phyloP scores from a whole-genome alignment of 2,888 invertebrate genomes.

The Pseudoips prasinana region DNA sequence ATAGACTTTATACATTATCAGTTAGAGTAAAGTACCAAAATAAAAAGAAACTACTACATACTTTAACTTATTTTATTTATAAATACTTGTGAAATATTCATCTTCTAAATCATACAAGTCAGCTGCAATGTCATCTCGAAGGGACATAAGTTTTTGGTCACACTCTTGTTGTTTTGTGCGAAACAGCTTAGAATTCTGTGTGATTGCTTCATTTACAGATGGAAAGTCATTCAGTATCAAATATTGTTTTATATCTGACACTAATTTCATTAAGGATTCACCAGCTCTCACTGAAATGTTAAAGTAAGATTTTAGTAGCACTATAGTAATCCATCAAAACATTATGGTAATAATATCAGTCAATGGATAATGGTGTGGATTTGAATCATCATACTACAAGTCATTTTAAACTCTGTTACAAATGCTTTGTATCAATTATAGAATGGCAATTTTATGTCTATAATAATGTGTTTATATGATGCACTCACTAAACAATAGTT shows the following conservation, averaged over 20 bases:
- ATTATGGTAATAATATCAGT: too few relatives aligned
- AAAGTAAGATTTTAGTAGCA: too few relatives aligned
- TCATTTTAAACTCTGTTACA: too few relatives aligned
- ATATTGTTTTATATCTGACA: constrained; percentile 98
- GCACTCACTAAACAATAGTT: too few relatives aligned
- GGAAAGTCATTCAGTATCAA: constrained; percentile 98
- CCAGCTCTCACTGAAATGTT: constrained; percentile 94
- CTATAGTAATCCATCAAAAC: too few relatives aligned
- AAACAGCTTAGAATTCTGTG: constrained; percentile 94
- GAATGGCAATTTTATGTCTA: too few relatives aligned
- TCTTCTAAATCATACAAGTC: constrained; percentile 96
- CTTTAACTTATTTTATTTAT: constrained; percentile 77
- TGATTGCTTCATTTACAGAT: constrained; percentile 98
- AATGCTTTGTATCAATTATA: too few relatives aligned
- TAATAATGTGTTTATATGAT: too few relatives aligned
- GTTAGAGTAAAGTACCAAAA: too few relatives aligned
- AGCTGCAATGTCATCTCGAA: constrained; percentile 97
- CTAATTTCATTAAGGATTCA: constrained; percentile 97
- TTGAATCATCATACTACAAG: too few relatives aligned
- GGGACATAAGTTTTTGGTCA: constrained; percentile 94
- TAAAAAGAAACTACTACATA: neutral
- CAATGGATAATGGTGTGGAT: too few relatives aligned
- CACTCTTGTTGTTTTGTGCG: constrained; percentile 95
- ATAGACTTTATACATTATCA: too few relatives aligned
- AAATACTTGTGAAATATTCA: constrained; percentile 94